phyloP scores from a whole-genome alignment of 2,888 invertebrate genomes.

The Buathra laborator region DNA sequence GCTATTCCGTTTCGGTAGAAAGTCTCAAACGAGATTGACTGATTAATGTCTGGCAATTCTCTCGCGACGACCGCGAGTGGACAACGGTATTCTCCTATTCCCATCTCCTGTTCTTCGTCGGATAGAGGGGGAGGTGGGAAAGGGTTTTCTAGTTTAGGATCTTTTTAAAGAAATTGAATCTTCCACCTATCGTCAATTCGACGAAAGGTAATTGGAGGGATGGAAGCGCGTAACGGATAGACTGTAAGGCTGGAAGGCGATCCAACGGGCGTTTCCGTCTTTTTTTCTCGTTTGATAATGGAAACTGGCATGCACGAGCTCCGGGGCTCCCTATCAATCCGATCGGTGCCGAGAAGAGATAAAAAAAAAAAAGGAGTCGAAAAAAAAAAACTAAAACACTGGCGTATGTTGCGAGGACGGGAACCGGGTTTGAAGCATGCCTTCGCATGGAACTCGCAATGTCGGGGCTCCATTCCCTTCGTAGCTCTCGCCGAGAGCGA shows the following conservation, averaged over 20 bases:
- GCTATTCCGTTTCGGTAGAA: conserved; percentile 25
- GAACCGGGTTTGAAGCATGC: conserved; percentile 46
- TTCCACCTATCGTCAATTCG: conserved; percentile 17
- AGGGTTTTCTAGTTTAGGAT: not conserved
- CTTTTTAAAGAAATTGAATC: conserved; percentile 50
- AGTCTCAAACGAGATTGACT: conserved; percentile 55
- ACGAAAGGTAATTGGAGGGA: conserved; percentile 24
- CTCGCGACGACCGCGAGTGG: not conserved
- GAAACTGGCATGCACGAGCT: not conserved
- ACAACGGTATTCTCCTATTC: not conserved
- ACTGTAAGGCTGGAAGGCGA: conserved; percentile 13
- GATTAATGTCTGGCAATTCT: conserved; percentile 45
- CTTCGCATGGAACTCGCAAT: conserved; percentile 39
- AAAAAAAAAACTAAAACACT: conserved; percentile 24
- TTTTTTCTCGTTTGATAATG: conserved; percentile 38
- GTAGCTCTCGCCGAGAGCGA: conserved; percentile 39
- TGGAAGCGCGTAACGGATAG: conserved; percentile 4
- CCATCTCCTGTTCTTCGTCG: conserved; percentile 1
- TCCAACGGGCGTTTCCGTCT: conserved; percentile 13
- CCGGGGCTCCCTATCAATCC: conserved; percentile 2
- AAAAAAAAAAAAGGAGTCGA: not conserved
- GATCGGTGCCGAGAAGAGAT: conserved; percentile 33
- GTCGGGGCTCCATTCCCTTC: conserved; percentile 26
- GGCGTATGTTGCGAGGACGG: conserved; percentile 11
- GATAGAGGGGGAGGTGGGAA: not conserved